Conservation (phyloP, 2,888 invertebrate genomes). For the Hoplodrina ambigua region DNA sequence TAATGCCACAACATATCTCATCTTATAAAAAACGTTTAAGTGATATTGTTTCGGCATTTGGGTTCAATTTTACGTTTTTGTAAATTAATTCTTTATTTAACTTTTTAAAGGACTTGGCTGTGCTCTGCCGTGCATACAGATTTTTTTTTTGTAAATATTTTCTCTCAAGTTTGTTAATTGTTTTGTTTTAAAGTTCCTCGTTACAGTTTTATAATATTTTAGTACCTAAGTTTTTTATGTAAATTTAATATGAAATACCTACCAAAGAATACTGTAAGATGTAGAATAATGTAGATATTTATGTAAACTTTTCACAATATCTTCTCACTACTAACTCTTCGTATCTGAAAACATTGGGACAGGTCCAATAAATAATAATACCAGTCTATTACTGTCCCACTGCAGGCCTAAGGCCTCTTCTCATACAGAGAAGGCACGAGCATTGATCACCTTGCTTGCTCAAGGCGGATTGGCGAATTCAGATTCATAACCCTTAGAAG, state of each 20-base stretch:
- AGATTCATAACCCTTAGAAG: no score
- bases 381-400: no score
- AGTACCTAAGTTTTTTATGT: neutral
- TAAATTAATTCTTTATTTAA: conserved; percentile 19
- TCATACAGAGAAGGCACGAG: no score
- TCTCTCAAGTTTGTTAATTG: neutral
- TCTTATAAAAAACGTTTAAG: no score
- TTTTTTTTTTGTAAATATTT: conserved; percentile 19
- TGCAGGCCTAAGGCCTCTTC: no score
- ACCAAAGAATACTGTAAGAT: neutral
- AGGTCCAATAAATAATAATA: no score
- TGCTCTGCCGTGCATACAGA: conserved; percentile 28
- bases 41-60: neutral
- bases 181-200: conserved; percentile 25
- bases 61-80: neutral
- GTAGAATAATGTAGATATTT: neutral
- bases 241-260: neutral
- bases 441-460: no score
- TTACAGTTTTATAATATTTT: neutral
- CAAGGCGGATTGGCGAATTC: no score
- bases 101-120: conserved; percentile 32
- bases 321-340: neutral
- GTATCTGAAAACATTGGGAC: no score
- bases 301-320: neutral
- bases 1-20: neutral